Evolutionary conservation across 2,888 invertebrate species (phyloP).

Genomic region (Xestia xanthographa): DNA sequence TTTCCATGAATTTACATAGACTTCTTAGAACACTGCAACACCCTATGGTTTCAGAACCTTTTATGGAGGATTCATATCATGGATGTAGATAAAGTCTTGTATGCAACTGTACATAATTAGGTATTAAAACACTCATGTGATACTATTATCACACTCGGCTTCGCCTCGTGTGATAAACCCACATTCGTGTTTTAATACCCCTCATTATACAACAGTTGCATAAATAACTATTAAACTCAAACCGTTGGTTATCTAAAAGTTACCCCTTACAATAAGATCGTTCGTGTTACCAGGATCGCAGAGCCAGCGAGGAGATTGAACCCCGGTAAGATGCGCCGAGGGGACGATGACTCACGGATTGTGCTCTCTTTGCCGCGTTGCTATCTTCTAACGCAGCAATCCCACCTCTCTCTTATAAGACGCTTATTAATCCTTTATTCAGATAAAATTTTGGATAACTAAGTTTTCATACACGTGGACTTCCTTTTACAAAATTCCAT

Average conservation of each 20-base stretch:
- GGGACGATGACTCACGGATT: conserved; percentile 70
- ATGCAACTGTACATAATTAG: no score
- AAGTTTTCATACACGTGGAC: conserved; percentile 6
- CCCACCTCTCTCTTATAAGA: conserved; percentile 47
- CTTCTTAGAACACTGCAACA: no score
- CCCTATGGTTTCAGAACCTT: no score
- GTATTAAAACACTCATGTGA: no score
- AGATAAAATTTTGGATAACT: conserved; percentile 22
- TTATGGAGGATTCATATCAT: no score
- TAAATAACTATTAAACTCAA: no score
- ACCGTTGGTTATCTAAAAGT: conserved; percentile 60
- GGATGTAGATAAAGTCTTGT: no score
- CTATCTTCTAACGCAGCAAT: conserved; percentile 53
- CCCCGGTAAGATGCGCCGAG: conserved; percentile 67
- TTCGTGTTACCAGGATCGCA: conserved; percentile 73
- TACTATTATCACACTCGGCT: no score
- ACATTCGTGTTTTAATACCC: no score
- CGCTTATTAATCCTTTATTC: conserved; percentile 30
- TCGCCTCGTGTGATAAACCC: no score
- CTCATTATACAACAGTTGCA: no score
- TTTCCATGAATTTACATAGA: no score
- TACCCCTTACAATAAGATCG: conserved; percentile 74
- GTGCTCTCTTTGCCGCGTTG: conserved; percentile 57
- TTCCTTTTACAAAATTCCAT: not conserved
- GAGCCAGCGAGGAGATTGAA: conserved; percentile 70